Base-by-base conservation (phyloP, 2,888 invertebrate genomes). In the Spisula solida region DNA sequence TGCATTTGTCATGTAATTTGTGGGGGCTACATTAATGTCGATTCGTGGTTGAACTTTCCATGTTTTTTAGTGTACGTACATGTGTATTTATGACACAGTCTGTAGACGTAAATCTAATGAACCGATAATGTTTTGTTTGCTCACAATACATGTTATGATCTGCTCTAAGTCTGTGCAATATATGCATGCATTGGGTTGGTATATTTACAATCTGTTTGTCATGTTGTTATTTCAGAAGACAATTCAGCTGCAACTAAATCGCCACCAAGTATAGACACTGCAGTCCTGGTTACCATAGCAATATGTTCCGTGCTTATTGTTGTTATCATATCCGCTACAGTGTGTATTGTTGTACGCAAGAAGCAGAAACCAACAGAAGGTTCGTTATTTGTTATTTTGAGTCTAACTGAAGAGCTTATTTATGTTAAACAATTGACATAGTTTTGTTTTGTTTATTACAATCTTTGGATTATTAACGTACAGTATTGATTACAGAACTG, bases 251-350 rank as follows among this genome's bases (percentile, higher is more conserved):
- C 81, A 51, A 14, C 31, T 29, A 25, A 25, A 31, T 31, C 82
- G 29, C 16, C 47, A 29, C n/a, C 66, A 66, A n/a, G 75, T 4
- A 34, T 79, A 41, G 79, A 78, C 14, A 85, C 12, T 16, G 31
- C 85, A 5, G 56, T 78, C 10, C 12, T 85, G 25, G 55, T 78
- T 12, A 51, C 78, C 20, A 34, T 79, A 34, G 70, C 85, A 34
- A n/a, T 85, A 25, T 85, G 85, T 79, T 75, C 85, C 10, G 79
- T 85, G 5, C 14, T 85, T 29, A 79, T 85, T 51, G 85, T 85
- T 18, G 55, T 75, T 18, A 79, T 85, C 14, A 41, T 85, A 51
- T n/a, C 85, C 5, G 85, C 75, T 10, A 85, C 79, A 34, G 56
- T 85, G 18, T 78, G n/a, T 55, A 29, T 85, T 29, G 55, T 85